These are phyloP conservation scores for Oreochromis spilurus DNA, from an alignment of 2,113 vertebrate species.

Conservation along the genomic window DNA sequence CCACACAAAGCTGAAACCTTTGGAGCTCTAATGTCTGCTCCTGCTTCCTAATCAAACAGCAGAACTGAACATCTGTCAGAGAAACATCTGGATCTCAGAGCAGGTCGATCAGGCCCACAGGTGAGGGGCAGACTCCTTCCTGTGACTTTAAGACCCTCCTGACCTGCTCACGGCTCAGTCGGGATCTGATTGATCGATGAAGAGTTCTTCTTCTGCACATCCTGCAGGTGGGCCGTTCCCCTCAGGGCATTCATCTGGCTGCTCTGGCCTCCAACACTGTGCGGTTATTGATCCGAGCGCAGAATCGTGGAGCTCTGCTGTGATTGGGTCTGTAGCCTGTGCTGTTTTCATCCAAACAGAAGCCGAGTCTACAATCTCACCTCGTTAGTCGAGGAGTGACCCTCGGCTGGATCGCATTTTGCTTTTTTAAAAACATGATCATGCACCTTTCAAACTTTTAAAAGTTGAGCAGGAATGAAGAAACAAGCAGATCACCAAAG, in stretches of 20 bases:
- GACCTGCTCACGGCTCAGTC: not conserved
- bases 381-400: not conserved
- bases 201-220: not conserved
- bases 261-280: not conserved
- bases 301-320: not conserved
- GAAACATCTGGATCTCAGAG: not conserved
- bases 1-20: not conserved
- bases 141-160: not conserved
- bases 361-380: not conserved
- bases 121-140: not conserved
- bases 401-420: not conserved
- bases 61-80: not conserved
- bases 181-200: fast-evolving
- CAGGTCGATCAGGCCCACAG: not conserved
- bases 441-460: not conserved
- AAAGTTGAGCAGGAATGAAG: not conserved
- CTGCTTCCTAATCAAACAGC: not conserved
- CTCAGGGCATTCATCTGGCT: not conserved
- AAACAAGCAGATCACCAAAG: not conserved
- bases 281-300: not conserved
- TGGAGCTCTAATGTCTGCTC: fast-evolving
- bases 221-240: not conserved
- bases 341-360: not conserved
- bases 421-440: not conserved
- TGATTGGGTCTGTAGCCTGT: not conserved